Evolutionary conservation across 2,888 invertebrate species (phyloP), one percentile per base, ranked within the genome.

Genomic region (Craniophora ligustri): DNA sequence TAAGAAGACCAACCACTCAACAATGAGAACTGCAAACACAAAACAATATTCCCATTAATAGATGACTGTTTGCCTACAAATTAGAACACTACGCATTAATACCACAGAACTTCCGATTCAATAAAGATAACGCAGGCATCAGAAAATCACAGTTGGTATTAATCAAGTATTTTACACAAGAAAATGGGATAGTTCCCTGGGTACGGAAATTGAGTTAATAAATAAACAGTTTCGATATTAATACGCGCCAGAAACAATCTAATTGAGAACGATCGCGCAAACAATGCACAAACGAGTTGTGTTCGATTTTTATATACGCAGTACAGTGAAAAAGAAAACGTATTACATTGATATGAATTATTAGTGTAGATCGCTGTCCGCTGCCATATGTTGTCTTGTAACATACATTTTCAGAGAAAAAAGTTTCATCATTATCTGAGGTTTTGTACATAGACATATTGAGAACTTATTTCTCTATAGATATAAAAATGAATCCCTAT

Each of bases 231-330:
- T n/a, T n/a, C n/a, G 26, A 15, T 50, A 55, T 55, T 47, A 47
- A 61, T 48, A 40, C 18, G 36, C 41, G 30, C 3, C 21, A 48
- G 50, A 34, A 51, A 31, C 26, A 15, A 48, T 62, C 18, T 62
- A 65, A 67, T 67, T 67, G 51, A 56, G 44, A 51, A 32, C 38
- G 44, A 47, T 56, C n/a, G 38, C 53, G 30, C 42, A 66, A 61
- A 64, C 62, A 67, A 49, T 31, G 42, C 15, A 15, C 6, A 21
- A 23, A 28, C 18, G 5, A 35, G 39, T 13, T 45, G 30, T 39
- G 10, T 46, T 18, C 10, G 14, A 50, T 36, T 59, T 50, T 57
- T 49, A 40, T 28, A n/a, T 18, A 32, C 0, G 1, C 13, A 18
- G 10, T 44, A 30, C 5, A 46, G 8, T 54, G 3, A n/a, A 15